A percentile compares a stretch with the other conserved stretches of the same genome.
These are phyloP conservation scores for Callipepla californica DNA, from an alignment of 2,113 vertebrate species.

Conservation along the genomic window DNA sequence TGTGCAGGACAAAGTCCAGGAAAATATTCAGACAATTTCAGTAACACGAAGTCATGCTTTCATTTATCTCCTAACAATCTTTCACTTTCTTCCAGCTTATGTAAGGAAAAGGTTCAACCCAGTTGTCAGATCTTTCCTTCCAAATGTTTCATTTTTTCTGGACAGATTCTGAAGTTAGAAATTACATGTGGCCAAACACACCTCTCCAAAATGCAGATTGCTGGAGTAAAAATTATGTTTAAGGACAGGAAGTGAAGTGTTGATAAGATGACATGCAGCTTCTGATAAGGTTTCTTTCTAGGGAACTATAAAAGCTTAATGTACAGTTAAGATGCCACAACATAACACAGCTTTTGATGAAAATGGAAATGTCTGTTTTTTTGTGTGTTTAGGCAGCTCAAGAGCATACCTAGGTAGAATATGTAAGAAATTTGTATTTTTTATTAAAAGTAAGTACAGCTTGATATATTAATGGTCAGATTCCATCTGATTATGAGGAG, in stretches of 20 bases:
- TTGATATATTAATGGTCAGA: neutral
- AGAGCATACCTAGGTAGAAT: neutral
- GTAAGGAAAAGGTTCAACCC: neutral
- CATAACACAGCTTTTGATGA: neutral
- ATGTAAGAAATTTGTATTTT: neutral
- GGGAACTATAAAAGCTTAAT: neutral
- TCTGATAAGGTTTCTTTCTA: conserved; percentile 12
- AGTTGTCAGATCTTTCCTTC: neutral
- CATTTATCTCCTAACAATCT: neutral
- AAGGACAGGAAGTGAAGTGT: neutral
- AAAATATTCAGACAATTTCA: conserved; percentile 1
- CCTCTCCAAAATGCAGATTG: neutral
- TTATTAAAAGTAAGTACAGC: conserved; percentile 12
- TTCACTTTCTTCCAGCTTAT: neutral
- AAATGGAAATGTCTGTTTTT: neutral
- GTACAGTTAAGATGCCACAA: neutral
- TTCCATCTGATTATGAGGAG: neutral
- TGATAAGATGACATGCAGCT: neutral
- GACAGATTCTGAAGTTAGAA: neutral
- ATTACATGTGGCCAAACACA: neutral
- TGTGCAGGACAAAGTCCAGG: conserved; percentile 30
- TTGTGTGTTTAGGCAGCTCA: neutral
- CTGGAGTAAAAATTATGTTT: neutral
- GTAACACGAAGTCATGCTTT: neutral
- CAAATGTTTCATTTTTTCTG: neutral